Evolutionary conservation across 2,797 vertebrate genomes (phyloP), one percentile per base, ranked within the genome.

Genomic region (Eleutherodactylus coqui): DNA sequence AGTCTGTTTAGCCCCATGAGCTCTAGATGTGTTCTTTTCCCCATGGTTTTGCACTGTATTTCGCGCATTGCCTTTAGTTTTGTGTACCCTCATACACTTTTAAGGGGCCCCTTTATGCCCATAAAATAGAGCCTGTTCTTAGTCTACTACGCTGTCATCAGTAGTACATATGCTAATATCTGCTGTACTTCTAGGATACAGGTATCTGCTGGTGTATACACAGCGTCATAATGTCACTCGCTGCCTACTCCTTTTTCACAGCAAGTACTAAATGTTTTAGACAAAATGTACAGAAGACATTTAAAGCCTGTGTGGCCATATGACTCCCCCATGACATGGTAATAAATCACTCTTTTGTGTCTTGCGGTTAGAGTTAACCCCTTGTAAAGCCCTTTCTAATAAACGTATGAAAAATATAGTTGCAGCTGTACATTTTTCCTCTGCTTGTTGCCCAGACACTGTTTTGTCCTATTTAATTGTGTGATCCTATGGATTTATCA

Each of bases 391-490:
- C 24, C 27, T 34, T 62, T 36, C 38, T 43, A 76, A 76, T 76
- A 76, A 77, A 84, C 67, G 9, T 83, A 83, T 60, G 27, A 75
- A 62, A 82, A 62, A 75, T 75, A 62, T 75, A 75, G 70, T 47
- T 83, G 29, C 72, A 75, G 82, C 51, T 83, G 82, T 75, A 75
- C 70, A 83, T 75, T 47, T 83, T 82, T 83, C 47, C 75, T 43
- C n/a, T 58, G 0, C 21, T 75, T 75, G 67, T 82, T 82, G 80
- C 80, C 32, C 17, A 62, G 79, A 82, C 79, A 70, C 79, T 38
- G 9, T 36, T 34, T 17, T 41, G 45, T 82, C 32, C 21, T 49
- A 38, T 49, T 53, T 6, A 32, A 43, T 51, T 70, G 24, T 51
- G 29, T 70, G 64, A 34, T 53, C 47, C 27, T 76, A 34, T 34